Base-by-base conservation (phyloP, 2,113 vertebrate species). In the Mormyrus iriodes region DNA sequence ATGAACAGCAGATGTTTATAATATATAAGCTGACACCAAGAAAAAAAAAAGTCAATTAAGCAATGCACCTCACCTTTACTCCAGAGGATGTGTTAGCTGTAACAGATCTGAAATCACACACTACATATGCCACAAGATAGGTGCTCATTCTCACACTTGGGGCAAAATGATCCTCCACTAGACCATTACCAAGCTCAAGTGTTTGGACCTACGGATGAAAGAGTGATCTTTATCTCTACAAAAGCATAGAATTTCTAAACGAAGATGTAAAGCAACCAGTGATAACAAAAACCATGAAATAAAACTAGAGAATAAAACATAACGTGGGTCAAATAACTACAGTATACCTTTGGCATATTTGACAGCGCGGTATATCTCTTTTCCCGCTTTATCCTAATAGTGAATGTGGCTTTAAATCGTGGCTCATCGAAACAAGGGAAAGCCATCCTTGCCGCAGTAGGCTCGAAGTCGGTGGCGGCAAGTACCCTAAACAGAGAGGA, bases 401-500 rank as follows among this genome's bases (percentile, higher is more conserved):
- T 27, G 91, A 97, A 96, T 31, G 90, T 58, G 0, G 95, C 95
- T 93, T 96, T 97, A 93, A 97, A 95, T 0, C 93, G 93, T 6
- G 95, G 96, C 90, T 96, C 95, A 15, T 96, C 95, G 73, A 96
- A 97, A 90, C 95, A 96, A 48, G 96, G 95, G 55, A 97, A 97
- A 4, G 95, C 94, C 90, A 96, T 96, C 2, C 94, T 92, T 58
- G 95, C 95, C 24, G 95, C 92, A 0, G 95, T 96, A 0, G 95
- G 90, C 91, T 97, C 94, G 93, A 97, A 97, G 93, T 97, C 94
- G 1, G 96, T 97, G 1, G 96, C 96, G 7, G 95, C 96, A 61
- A 96, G 91, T 79, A 95, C 86, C 91, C 96, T 97, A 35, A 69
- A 39, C 52, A 44, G 8, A 49, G 65, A 42, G n/a, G 21, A 24